These are phyloP conservation scores for Idaea biselata DNA, from an alignment of 2,888 invertebrate genomes.

Conservation along the genomic window DNA sequence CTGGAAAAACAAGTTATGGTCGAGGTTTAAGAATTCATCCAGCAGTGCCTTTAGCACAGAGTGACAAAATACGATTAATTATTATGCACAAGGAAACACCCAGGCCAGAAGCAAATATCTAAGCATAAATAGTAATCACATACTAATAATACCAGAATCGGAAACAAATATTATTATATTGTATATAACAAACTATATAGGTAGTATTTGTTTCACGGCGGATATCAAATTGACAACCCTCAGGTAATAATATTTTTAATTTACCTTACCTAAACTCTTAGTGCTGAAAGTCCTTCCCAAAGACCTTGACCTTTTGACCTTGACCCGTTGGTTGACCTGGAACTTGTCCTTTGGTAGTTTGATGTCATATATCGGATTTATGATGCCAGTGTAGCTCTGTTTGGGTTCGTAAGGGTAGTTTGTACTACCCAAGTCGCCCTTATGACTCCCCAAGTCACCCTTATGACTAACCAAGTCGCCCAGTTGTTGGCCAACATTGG, in stretches of 20 bases:
- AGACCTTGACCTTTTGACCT: constrained; percentile 69
- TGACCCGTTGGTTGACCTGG: constrained; percentile 63
- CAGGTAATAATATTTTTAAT: background rate
- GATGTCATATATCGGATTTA: constrained; percentile 68
- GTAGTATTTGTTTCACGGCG: too few species aligned
- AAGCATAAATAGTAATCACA: too few species aligned
- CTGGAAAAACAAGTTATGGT: constrained; percentile 34
- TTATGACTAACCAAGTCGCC: constrained; percentile 32
- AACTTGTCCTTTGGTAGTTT: constrained; percentile 67
- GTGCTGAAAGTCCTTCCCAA: constrained; percentile 61
- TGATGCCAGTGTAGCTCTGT: constrained; percentile 58
- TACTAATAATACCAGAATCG: too few species aligned
- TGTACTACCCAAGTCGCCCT: constrained; percentile 13
- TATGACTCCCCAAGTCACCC: constrained; percentile 12
- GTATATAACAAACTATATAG: too few species aligned
- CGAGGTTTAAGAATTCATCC: background rate
- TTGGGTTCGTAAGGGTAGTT: constrained; percentile 18
- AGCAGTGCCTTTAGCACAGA: too few species aligned
- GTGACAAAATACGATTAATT: too few species aligned
- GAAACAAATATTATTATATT: too few species aligned
- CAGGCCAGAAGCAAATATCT: too few species aligned
- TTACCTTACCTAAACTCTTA: constrained; percentile 51
- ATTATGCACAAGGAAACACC: too few species aligned
- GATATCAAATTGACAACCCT: too few species aligned
- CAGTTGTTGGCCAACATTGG: constrained; percentile 38